phyloP scores from a whole-genome alignment of 2,113 vertebrate genomes.

The Rousettus leschenaultii region DNA sequence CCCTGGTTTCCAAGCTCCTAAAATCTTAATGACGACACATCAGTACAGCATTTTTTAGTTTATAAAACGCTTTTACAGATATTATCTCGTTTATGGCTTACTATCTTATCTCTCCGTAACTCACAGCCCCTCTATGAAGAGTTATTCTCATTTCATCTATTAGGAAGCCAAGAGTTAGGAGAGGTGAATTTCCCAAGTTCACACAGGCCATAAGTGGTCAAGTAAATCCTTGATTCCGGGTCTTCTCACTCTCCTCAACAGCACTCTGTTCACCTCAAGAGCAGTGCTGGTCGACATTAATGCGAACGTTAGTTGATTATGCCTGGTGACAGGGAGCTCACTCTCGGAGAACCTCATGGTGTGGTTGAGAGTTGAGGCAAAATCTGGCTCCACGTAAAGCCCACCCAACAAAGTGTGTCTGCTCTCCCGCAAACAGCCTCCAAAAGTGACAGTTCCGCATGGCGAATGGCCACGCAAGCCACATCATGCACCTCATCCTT shows the following conservation, averaged over 20 bases:
- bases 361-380: not conserved
- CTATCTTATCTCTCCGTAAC: not conserved
- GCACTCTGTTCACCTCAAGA: rapidly evolving
- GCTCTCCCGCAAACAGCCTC: not conserved
- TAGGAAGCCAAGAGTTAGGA: not conserved
- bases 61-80: not conserved
- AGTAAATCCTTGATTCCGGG: not conserved
- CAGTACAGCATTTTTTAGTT: not conserved
- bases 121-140: not conserved
- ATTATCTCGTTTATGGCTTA: not conserved
- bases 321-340: not conserved
- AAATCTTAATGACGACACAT: conserved; percentile 43
- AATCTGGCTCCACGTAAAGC: too few relatives aligned
- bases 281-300: not conserved
- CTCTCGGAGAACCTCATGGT: not conserved
- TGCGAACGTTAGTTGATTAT: not conserved
- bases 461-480: too few relatives aligned
- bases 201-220: rapidly evolving
- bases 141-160: not conserved
- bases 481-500: rapidly evolving
- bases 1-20: conserved; percentile 33
- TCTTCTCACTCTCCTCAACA: not conserved
- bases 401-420: not conserved
- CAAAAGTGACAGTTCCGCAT: rapidly evolving
- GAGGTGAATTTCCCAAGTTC: not conserved